Evolutionary conservation across 1,140 invertebrate genomes (phyloP).

Genomic region (Drosophila repleta): DNA sequence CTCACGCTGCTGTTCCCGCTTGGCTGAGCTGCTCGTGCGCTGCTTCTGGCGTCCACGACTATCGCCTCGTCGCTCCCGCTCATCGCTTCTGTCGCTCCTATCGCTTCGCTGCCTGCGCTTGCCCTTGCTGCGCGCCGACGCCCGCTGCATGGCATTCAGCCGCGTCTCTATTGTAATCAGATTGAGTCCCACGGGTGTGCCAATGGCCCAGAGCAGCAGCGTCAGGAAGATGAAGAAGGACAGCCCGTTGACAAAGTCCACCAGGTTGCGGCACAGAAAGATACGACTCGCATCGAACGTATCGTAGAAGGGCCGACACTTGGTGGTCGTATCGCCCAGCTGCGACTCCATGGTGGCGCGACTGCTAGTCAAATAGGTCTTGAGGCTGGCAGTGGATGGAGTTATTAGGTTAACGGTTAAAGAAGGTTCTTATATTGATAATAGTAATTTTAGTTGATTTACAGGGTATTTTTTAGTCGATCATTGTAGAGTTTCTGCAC

Average conservation of each 20-base stretch:
- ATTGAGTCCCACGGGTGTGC: slow-evolving; percentile 83
- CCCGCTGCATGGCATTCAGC: slow-evolving; percentile 62
- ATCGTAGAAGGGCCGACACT: slow-evolving; percentile 90
- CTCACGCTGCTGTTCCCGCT: slow-evolving; percentile 56
- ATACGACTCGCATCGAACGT: slow-evolving; percentile 87
- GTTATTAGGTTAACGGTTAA: too few relatives aligned
- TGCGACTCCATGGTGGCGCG: slow-evolving; percentile 87
- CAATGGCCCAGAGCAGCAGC: slow-evolving; percentile 81
- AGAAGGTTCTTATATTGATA: too few relatives aligned
- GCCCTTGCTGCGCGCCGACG: slow-evolving; percentile 53
- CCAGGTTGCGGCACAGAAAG: slow-evolving; percentile 88
- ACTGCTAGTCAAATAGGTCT: slow-evolving; percentile 88
- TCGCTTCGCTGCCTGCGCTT: slow-evolving; percentile 33
- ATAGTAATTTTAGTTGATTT: neutral
- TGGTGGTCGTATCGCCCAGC: slow-evolving; percentile 87
- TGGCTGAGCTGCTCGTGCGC: slow-evolving; percentile 56
- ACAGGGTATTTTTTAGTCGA: neutral
- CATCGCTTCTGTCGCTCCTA: slow-evolving; percentile 38
- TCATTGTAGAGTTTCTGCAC: too few relatives aligned
- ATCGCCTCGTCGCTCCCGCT: slow-evolving; percentile 26
- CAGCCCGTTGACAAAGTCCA: slow-evolving; percentile 88
- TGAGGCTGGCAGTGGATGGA: slow-evolving; percentile 83
- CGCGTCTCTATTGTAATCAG: slow-evolving; percentile 72
- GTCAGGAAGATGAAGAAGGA: slow-evolving; percentile 85
- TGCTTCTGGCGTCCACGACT: slow-evolving; percentile 49